Evolutionary conservation across 2,113 vertebrate genomes (phyloP), one percentile per base, ranked within the genome.

Genomic region (Caranx melampygus): DNA sequence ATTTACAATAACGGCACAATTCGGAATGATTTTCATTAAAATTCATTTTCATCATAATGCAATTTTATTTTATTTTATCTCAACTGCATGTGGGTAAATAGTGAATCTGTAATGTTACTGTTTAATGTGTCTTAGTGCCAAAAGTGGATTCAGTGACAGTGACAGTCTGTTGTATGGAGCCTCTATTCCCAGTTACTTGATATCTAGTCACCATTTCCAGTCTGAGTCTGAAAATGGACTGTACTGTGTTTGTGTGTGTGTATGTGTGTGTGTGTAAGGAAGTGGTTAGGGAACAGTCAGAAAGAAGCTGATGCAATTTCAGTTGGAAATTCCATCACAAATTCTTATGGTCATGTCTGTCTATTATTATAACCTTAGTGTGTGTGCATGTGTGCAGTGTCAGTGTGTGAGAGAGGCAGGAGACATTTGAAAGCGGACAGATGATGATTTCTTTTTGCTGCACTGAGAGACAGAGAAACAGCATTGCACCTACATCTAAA

Each of bases 241-340:
- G 63, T 40, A 20, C 58, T 63, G 59, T 76, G 49, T 62, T 45
- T 31, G 40, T 66, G 60, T 51, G 15, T 18, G 10, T 35, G 44
- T 58, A 55, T 37, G 47, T 66, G 60, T 57, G 16, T 59, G 26
- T 20, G 10, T 33, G 31, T 16, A 31, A 12, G 18, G 1, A 63
- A 81, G 65, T 75, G 35, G 2, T 40, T 67, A 3, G 10, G 42
- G 55, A 75, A 72, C 58, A 65, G 62, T 74, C 57, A 33, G 74
- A 80, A 26, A 49, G 60, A 85, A 72, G 78, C 85, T 73, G 88
- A 87, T 87, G 79, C 78, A 82, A 85, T 85, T 87, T 90, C 63
- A 81, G 82, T 45, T 18, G 8, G 61, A 80, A 82, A 86, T 88
- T 73, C 73, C 77, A 88, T 88, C 89, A 83, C 81, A 72, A 84